A percentile compares a stretch with the other conserved stretches of the same genome.
Conservation (phyloP, 2,797 vertebrate genomes). For the Enteromius anoplus region DNA sequence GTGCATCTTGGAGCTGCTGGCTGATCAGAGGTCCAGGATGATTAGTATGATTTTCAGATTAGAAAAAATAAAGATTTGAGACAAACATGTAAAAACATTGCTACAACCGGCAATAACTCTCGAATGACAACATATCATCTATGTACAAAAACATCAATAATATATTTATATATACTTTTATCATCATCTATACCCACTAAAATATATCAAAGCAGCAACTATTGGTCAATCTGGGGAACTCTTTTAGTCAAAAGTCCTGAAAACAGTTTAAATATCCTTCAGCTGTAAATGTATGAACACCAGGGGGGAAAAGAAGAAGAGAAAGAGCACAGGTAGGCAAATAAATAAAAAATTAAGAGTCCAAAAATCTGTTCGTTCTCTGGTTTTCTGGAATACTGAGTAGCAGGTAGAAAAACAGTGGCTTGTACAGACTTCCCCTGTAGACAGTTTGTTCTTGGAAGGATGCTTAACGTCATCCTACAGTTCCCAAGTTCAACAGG, state of each 20-base stretch:
- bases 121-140: slow-evolving; percentile 78
- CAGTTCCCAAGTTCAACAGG: slow-evolving; percentile 61
- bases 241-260: slow-evolving; percentile 72
- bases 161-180: slow-evolving; percentile 75
- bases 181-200: slow-evolving; percentile 73
- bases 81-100: slow-evolving; percentile 82
- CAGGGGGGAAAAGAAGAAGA: slow-evolving; percentile 26
- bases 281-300: slow-evolving; percentile 77
- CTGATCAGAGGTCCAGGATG: slow-evolving; percentile 75
- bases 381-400: slow-evolving; percentile 78
- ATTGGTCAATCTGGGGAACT: slow-evolving; percentile 91
- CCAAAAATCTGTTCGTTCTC: slow-evolving; percentile 67
- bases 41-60: slow-evolving; percentile 78
- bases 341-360: slow-evolving; percentile 72
- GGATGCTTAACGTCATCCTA: slow-evolving; percentile 57
- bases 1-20: slow-evolving; percentile 72
- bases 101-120: slow-evolving; percentile 75
- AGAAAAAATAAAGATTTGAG: slow-evolving; percentile 77
- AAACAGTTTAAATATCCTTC: slow-evolving; percentile 83
- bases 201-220: slow-evolving; percentile 90
- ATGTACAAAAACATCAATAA: slow-evolving; percentile 81
- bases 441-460: slow-evolving; percentile 73
- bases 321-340: slow-evolving; percentile 63
- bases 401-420: slow-evolving; percentile 67
- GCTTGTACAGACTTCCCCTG: slow-evolving; percentile 72